phyloP scores from a whole-genome alignment of 2,888 invertebrate species.

The Aleiodes alternator region DNA sequence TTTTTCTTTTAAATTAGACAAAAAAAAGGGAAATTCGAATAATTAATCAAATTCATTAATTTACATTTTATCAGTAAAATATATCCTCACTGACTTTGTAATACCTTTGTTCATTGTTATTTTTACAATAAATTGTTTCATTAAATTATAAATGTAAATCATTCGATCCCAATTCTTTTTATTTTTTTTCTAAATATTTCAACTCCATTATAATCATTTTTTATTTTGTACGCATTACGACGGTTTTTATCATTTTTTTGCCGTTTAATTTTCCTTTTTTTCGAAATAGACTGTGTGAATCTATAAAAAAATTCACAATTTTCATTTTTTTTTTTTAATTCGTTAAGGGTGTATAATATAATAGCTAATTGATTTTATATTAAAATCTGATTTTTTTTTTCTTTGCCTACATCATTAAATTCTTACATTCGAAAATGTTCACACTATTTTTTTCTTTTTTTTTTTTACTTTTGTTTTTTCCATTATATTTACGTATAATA shows the following conservation, averaged over 20 bases:
- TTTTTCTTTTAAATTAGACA: too few relatives aligned
- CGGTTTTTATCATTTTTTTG: conserved; percentile 23
- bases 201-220: conserved; percentile 31
- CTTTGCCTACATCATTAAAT: conserved; percentile 19
- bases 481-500: conserved; percentile 28
- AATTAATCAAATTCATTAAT: not conserved
- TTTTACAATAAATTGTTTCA: conserved; percentile 30
- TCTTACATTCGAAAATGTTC: conserved; percentile 33
- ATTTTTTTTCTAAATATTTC: not conserved
- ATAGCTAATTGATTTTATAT: conserved; percentile 10
- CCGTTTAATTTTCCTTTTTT: not conserved
- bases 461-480: not conserved
- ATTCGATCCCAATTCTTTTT: not conserved
- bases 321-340: conserved; percentile 31
- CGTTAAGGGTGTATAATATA: conserved; percentile 24
- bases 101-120: conserved; percentile 25
- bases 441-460: conserved; percentile 10
- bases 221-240: conserved; percentile 36
- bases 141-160: conserved; percentile 17
- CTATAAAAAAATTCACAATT: not conserved
- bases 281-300: conserved; percentile 7
- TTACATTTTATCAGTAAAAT: conserved; percentile 65
- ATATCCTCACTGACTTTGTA: conserved; percentile 69
- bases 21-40: too few relatives aligned
- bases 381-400: conserved; percentile 24